Evolutionary conservation across 2,797 vertebrate species (phyloP).

Genomic region (Limosa lapponica): DNA sequence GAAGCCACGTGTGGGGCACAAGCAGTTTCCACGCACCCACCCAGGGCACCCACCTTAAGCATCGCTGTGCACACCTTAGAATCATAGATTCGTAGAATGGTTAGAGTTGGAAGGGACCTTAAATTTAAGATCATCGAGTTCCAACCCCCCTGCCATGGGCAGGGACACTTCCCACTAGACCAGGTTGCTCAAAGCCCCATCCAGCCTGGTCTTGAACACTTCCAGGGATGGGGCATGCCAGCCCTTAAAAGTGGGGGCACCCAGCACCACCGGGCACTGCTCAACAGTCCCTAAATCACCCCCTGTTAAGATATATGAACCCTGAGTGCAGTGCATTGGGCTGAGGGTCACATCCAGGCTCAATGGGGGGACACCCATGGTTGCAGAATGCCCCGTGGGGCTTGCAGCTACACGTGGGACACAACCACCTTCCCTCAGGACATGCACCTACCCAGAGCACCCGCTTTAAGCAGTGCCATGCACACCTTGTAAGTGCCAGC

Average conservation of each 20-base stretch:
- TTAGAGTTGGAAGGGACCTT: too few relatives aligned
- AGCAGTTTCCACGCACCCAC: background rate
- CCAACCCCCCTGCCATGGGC: too few relatives aligned
- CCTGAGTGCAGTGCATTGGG: accelerated
- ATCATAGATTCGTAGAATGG: too few relatives aligned
- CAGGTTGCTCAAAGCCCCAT: too few relatives aligned
- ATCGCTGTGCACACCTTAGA: accelerated
- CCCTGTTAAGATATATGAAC: background rate
- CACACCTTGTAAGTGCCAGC: too few relatives aligned
- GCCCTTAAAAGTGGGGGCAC: background rate
- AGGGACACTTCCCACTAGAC: too few relatives aligned
- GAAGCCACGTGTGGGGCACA: background rate
- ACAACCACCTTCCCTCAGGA: background rate
- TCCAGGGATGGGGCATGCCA: too few relatives aligned
- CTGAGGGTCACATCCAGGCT: background rate
- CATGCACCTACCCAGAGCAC: background rate
- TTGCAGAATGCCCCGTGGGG: background rate
- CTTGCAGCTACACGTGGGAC: background rate
- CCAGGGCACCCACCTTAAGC: background rate
- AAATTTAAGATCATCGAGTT: too few relatives aligned
- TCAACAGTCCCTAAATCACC: background rate
- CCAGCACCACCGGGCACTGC: accelerated
- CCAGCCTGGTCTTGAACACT: too few relatives aligned
- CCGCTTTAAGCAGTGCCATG: background rate
- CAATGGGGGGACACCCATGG: too few relatives aligned